Evolutionary conservation across 2,113 vertebrate genomes (phyloP).

Genomic region (Collichthys lucidus): DNA sequence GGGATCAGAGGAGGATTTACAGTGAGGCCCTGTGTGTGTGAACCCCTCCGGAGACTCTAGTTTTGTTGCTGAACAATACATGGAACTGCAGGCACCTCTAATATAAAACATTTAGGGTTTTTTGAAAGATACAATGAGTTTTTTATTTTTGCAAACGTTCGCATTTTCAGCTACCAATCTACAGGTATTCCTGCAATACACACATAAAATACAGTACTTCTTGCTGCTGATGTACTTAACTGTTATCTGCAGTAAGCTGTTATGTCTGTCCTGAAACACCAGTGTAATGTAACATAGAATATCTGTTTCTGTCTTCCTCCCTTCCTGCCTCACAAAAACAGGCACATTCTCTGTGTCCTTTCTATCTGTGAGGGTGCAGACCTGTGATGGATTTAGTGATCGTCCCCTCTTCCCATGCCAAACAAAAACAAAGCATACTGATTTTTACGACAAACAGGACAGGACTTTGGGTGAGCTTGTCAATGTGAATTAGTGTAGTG

Average conservation of each 20-base stretch:
- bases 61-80: neutral
- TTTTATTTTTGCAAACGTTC: neutral
- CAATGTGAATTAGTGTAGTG: neutral
- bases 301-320: neutral
- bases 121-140: neutral
- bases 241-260: neutral
- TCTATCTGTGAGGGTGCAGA: neutral
- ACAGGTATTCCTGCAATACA: too few species aligned
- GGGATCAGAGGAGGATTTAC: conserved; percentile 71
- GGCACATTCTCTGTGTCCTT: neutral
- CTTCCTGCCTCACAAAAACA: conserved; percentile 3
- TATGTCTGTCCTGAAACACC: neutral
- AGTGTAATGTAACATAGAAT: neutral
- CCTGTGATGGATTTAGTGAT: conserved; percentile 24
- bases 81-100: neutral
- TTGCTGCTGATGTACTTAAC: neutral
- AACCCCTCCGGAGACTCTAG: neutral
- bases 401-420: neutral
- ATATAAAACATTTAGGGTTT: neutral
- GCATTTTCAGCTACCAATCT: neutral
- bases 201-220: too few species aligned
- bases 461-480: neutral
- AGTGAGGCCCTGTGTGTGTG: conserved; percentile 27
- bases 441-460: neutral
- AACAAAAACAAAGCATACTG: conserved; percentile 18